Evolutionary conservation across 30 jellyfish, hydroid and myxozoan species (phyloP), one percentile per base, ranked within the genome.

Genomic region (Aurelia aurita complex sp. Pacific): DNA sequence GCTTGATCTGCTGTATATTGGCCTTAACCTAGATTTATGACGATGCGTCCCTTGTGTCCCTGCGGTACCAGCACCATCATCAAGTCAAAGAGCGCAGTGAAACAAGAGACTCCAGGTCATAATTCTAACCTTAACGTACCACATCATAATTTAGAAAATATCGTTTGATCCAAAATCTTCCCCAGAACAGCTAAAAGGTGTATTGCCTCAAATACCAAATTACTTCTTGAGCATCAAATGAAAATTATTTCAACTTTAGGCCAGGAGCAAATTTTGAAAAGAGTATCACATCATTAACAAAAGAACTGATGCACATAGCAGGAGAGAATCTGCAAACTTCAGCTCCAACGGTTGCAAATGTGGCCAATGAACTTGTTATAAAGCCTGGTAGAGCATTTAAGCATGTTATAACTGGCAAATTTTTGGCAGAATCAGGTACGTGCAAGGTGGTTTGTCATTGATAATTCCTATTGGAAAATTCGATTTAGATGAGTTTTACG

Each of bases 361-460:
- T 83, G 63, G 85, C 73, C 13, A 64, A 66, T 5, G 96, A 76
- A 42, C 89, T 90, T 60, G 83, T 17, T 55, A 70, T 9, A 17
- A 90, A 71, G 79, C 95, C 92, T 42, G 92, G 97, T n/a, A 73
- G 97, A 35, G 97, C 97, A 3, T 90, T 90, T 73, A 90, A 66
- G 76, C 97, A 90, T 78, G 32, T 78, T 23, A 67, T 77, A 12
- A 76, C 92, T 67, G 95, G 97, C 15, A 67, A 90, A 64, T 90
- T 81, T 61, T 77, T 90, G 53, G 97, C 97, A 40, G 97, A 90
- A 83, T 90, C 97, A 71, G 97, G 97, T 90, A 50, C 15, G 74
- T 46, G 57, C 15, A 46, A 9, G 6, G 57, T 46, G 14, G 6
- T 0, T 46, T 4, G 57, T 46, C 57, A 9, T 14, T 46, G 0